These are phyloP conservation scores for Muscicapa comitata DNA, from an alignment of 2,797 vertebrate species.

Conservation along the genomic window DNA sequence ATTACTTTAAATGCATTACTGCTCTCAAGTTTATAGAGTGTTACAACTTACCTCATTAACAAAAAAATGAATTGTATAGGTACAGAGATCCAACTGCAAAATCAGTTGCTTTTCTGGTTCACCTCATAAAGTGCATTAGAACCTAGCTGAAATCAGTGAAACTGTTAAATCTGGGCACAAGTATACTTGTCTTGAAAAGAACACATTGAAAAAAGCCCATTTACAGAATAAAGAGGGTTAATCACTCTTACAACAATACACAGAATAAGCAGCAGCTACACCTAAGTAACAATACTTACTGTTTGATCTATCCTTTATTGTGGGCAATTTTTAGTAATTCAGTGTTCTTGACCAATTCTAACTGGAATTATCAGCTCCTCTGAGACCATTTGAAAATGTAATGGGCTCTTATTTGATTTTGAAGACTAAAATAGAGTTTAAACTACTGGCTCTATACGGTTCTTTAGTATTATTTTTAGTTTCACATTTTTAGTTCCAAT, in stretches of 20 bases:
- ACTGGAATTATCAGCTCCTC: background rate
- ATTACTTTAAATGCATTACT: background rate
- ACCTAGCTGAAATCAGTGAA: background rate
- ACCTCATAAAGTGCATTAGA: background rate
- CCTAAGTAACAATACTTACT: background rate
- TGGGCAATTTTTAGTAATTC: background rate
- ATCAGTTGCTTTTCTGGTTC: background rate
- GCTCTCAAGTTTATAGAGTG: background rate
- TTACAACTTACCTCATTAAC: background rate
- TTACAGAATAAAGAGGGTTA: background rate
- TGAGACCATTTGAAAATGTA: background rate
- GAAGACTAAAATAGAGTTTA: conserved; percentile 2
- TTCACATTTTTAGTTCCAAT: background rate
- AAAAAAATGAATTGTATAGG: background rate
- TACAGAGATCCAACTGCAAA: background rate
- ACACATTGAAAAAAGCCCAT: background rate
- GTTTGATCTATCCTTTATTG: background rate
- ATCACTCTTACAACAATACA: background rate
- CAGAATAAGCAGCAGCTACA: background rate
- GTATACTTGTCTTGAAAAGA: background rate
- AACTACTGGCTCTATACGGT: background rate
- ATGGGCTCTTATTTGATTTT: background rate
- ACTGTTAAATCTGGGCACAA: background rate
- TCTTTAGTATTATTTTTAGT: background rate
- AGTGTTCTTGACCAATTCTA: background rate